Evolutionary conservation across 2,113 vertebrate species (phyloP).

Genomic region (Colius striatus): DNA sequence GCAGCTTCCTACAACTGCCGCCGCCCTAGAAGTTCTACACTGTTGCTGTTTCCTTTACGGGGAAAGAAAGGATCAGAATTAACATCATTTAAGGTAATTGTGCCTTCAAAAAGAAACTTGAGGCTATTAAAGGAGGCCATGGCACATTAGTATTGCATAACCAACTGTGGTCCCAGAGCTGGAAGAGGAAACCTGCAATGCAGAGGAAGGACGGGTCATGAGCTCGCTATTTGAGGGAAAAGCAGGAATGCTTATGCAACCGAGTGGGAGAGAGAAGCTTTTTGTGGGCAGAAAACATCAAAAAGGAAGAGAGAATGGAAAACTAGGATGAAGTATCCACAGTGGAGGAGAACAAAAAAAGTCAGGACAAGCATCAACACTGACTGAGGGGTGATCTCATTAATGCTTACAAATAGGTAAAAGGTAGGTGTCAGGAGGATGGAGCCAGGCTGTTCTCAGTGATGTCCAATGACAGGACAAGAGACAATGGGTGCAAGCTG

Average conservation of each 20-base stretch:
- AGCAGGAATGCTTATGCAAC: background rate
- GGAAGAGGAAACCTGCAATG: conserved; percentile 13
- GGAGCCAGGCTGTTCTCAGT: no score
- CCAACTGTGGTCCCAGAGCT: background rate
- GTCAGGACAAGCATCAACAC: fast-evolving
- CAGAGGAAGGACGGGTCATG: conserved; percentile 19
- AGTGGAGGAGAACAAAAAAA: background rate
- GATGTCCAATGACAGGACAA: no score
- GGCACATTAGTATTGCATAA: background rate
- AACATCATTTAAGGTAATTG: conserved; percentile 50
- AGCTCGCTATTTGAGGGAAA: background rate
- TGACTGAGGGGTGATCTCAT: background rate
- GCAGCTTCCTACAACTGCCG: conserved; percentile 44
- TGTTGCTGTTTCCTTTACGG: background rate
- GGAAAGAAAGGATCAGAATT: conserved; percentile 42
- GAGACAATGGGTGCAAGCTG: no score
- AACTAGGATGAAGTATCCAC: background rate
- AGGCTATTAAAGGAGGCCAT: conserved; percentile 31
- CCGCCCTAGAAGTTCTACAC: conserved; percentile 29
- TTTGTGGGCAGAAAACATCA: background rate
- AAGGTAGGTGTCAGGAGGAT: no score
- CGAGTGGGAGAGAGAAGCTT: background rate
- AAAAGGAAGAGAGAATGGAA: background rate
- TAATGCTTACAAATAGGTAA: no score
- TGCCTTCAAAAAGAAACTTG: conserved; percentile 50